Evolutionary conservation across 2,797 vertebrate genomes (phyloP).

Genomic region (Clarias platycephalus): DNA sequence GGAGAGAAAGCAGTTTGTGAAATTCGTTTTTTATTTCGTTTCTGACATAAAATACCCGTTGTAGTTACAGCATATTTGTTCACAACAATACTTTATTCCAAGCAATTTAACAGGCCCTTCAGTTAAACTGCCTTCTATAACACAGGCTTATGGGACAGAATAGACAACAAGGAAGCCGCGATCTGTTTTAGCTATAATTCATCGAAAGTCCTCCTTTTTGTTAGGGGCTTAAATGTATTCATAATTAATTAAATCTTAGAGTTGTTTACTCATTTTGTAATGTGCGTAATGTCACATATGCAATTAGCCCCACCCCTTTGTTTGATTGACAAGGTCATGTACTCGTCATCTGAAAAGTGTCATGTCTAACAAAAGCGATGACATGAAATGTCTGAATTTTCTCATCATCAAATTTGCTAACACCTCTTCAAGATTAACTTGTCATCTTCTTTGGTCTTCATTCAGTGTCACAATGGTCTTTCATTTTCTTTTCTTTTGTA

Average conservation of each 20-base stretch:
- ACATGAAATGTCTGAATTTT: slow-evolving; percentile 12
- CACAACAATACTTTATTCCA: neutral
- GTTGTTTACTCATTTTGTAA: neutral
- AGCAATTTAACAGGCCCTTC: neutral
- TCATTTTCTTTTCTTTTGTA: slow-evolving; percentile 20
- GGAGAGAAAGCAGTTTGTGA: neutral
- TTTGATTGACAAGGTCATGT: slow-evolving; percentile 2
- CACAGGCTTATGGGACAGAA: neutral
- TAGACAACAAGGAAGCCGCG: neutral
- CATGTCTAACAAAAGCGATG: slow-evolving; percentile 17
- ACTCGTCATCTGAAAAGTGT: neutral
- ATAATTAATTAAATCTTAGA: neutral
- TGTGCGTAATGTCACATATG: neutral
- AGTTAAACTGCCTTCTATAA: neutral
- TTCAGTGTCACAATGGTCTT: slow-evolving; percentile 3
- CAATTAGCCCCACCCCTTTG: neutral
- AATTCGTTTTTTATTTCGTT: neutral
- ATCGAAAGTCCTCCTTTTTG: neutral
- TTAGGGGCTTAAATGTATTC: neutral
- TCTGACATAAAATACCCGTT: neutral
- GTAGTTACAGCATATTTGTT: neutral
- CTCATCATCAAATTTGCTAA: neutral
- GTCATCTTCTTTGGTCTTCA: slow-evolving; percentile 11
- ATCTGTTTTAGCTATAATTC: neutral
- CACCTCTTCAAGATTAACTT: slow-evolving; percentile 15